Evolutionary conservation across 2,888 invertebrate genomes (phyloP).

Genomic region (Acanthosepion esculentum): DNA sequence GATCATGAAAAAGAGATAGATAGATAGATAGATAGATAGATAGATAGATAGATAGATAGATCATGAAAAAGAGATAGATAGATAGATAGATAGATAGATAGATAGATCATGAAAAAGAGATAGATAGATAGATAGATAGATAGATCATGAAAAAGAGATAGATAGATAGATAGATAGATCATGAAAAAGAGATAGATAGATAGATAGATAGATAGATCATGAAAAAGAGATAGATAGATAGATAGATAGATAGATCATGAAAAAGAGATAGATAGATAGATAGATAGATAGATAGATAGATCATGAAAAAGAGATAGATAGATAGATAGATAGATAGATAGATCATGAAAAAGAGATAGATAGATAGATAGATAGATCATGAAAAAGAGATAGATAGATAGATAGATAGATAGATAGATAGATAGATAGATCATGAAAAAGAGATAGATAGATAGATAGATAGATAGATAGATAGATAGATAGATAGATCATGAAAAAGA

Average conservation of each 20-base stretch:
- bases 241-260: not conserved
- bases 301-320: too few species aligned
- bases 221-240: not conserved
- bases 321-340: not conserved
- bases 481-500: too few species aligned
- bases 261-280: too few species aligned
- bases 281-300: too few species aligned
- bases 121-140: not conserved
- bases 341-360: not conserved
- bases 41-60: not conserved
- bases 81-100: not conserved
- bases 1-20: too few species aligned
- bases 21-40: too few species aligned
- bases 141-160: not conserved
- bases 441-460: too few species aligned
- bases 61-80: not conserved
- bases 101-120: not conserved
- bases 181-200: too few species aligned
- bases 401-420: not conserved
- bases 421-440: not conserved
- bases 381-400: not conserved
- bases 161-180: not conserved
- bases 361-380: not conserved
- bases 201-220: not conserved
- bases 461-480: not conserved